phyloP scores from a whole-genome alignment of 2,888 invertebrate species.

The Romanomermis culicivorax region DNA sequence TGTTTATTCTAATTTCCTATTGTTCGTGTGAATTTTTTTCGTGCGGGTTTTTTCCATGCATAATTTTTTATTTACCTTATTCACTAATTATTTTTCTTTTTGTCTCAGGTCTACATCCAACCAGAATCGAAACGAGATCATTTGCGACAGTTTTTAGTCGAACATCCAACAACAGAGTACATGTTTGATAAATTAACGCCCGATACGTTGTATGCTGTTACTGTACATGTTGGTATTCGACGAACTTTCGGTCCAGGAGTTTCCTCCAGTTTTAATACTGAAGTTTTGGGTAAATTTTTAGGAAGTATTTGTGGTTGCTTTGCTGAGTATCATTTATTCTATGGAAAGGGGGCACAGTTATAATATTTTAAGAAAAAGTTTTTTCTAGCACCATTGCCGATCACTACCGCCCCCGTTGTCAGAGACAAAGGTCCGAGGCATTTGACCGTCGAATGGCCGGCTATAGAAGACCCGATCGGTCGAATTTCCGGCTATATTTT shows the following conservation, averaged over 20 bases:
- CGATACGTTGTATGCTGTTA: constrained; percentile 26
- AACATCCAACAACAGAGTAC: constrained; percentile 22
- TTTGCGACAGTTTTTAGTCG: constrained; percentile 14
- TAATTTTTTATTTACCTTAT: too few species aligned
- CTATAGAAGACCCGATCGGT: constrained; percentile 21
- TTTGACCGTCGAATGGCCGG: constrained; percentile 25
- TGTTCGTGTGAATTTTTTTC: too few species aligned
- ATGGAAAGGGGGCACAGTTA: not conserved
- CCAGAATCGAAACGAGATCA: constrained; percentile 6
- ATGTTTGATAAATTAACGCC: constrained; percentile 23
- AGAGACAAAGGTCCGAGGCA: constrained; percentile 23
- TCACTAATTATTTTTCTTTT: too few species aligned
- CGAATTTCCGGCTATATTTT: constrained; percentile 16
- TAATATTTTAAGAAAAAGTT: not conserved
- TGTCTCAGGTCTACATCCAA: constrained; percentile 1
- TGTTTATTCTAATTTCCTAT: too few species aligned
- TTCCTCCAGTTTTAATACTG: constrained; percentile 23
- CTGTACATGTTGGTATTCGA: constrained; percentile 20
- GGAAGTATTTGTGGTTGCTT: not conserved
- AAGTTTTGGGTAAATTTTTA: constrained; percentile 13
- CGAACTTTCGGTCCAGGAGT: constrained; percentile 25
- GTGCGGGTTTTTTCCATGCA: too few species aligned
- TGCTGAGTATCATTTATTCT: not conserved
- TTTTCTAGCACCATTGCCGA: constrained; percentile 21
- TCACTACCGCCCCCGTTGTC: constrained; percentile 19